phyloP scores from a whole-genome alignment of 2,113 vertebrate genomes.

The Madoqua kirkii region DNA sequence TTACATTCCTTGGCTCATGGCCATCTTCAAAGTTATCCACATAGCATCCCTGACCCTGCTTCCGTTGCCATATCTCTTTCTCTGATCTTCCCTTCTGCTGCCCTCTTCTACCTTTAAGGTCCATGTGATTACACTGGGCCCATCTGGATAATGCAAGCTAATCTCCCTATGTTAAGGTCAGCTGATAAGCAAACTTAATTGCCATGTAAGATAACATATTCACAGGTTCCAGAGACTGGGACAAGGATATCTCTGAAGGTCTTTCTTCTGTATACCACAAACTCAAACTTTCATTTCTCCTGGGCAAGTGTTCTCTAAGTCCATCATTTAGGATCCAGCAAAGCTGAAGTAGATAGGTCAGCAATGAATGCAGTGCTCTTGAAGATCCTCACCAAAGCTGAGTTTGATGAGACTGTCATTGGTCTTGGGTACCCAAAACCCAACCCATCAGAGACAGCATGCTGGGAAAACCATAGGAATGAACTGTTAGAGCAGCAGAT shows the following conservation, averaged over 20 bases:
- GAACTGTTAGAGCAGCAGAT: neutral
- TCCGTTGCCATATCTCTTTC: neutral
- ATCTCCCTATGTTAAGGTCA: neutral
- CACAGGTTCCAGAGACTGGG: neutral
- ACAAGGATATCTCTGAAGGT: neutral
- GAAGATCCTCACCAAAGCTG: neutral
- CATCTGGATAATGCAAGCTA: neutral
- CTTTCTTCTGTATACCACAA: neutral
- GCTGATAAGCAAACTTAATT: neutral
- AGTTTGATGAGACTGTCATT: neutral
- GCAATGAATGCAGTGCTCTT: neutral
- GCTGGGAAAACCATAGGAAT: neutral
- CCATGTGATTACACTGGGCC: neutral
- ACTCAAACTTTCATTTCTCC: neutral
- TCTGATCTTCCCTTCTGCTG: neutral
- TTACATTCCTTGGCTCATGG: neutral
- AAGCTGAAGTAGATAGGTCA: neutral
- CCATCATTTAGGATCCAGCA: neutral
- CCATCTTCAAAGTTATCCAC: neutral
- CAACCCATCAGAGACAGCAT: neutral
- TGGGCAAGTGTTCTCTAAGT: neutral
- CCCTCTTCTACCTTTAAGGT: neutral
- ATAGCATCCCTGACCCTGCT: neutral
- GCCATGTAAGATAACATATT: neutral
- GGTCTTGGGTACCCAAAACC: neutral